Evolutionary conservation across 1,140 invertebrate genomes (phyloP), one percentile per base, ranked within the genome.

Genomic region (Drosophila parvula): DNA sequence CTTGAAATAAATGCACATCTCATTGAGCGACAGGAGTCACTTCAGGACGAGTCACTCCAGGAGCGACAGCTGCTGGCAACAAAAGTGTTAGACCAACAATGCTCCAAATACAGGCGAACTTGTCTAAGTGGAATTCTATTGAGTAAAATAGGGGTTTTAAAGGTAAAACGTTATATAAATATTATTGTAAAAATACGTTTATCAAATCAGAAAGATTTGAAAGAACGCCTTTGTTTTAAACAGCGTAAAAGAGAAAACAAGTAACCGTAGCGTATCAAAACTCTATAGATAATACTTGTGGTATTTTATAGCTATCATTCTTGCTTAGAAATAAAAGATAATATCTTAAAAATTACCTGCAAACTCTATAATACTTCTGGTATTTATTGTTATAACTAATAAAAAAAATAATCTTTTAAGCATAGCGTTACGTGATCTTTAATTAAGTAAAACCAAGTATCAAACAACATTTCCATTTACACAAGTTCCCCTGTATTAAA

Each of bases 1-100:
- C 65, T 69, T 44, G n/a, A 53, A 70, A 75, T 70, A 75, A 80
- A 80, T 80, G 63, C 70, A 65, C 55, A 78, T 62, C 57, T 27
- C 63, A 70, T 79, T 60, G 53, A 40, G n/a, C 28, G 63, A 38
- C 78, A 69, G 71, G 43, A 74, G 68, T 67, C 69, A 68, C 50
- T 70, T 64, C 22, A 64, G 44, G 22, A 34, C 12, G 43, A 74
- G 68, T 67, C 69, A 68, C 50, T 70, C 61, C n/a, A 64, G 34
- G n/a, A 64, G 18, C 9, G 45, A 51, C 64, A 70, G 65, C 43
- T 58, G 68, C 36, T 58, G 36, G 27, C 18, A 43, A n/a, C 32
- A 47, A 28, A 75, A 67, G 9, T 60, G 61, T 74, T 44, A 34
- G 22, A 47, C 1, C 12, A 12, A 28, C 45, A 48, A 10, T 48